Evolutionary conservation across 1,140 invertebrate genomes (phyloP).

Genomic region (Drosophila ambigua): DNA sequence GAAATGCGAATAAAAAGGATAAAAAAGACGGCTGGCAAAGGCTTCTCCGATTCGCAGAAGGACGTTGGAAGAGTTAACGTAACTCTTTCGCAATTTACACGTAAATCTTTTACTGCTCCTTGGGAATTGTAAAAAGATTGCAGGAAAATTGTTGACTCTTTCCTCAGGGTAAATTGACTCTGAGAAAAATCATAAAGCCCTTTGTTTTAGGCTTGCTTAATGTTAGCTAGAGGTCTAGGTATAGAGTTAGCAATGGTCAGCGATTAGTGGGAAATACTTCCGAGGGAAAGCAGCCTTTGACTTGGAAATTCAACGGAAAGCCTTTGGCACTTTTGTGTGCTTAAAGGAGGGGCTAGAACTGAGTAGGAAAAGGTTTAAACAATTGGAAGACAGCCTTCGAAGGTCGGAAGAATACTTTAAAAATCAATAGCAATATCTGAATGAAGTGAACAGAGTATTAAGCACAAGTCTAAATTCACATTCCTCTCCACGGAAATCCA

Average conservation of each 20-base stretch:
- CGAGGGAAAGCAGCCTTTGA: too few relatives aligned
- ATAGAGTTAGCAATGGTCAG: background rate
- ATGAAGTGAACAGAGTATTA: too few relatives aligned
- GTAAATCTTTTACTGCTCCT: conserved; percentile 58
- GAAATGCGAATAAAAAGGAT: conserved; percentile 55
- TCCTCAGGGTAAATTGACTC: conserved; percentile 26
- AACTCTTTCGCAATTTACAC: conserved; percentile 80
- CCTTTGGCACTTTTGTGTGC: background rate
- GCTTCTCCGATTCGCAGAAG: conserved; percentile 51
- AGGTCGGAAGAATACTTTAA: too few relatives aligned
- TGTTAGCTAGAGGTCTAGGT: conserved; percentile 53
- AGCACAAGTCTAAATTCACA: background rate
- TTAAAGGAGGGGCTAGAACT: too few relatives aligned
- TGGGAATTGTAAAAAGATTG: too few relatives aligned
- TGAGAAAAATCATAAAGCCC: conserved; percentile 12
- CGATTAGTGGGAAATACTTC: conserved; percentile 20
- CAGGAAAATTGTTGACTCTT: background rate
- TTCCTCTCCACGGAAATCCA: background rate
- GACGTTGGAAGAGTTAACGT: conserved; percentile 73
- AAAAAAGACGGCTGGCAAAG: conserved; percentile 15
- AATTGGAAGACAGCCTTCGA: too few relatives aligned
- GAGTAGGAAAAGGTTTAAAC: too few relatives aligned
- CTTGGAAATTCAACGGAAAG: background rate
- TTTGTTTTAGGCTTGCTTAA: conserved; percentile 36
- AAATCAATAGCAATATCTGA: too few relatives aligned